A percentile compares a stretch with the other conserved stretches of the same genome.
Conservation (phyloP, 2,797 vertebrate species). For the Sebastes jordani region DNA sequence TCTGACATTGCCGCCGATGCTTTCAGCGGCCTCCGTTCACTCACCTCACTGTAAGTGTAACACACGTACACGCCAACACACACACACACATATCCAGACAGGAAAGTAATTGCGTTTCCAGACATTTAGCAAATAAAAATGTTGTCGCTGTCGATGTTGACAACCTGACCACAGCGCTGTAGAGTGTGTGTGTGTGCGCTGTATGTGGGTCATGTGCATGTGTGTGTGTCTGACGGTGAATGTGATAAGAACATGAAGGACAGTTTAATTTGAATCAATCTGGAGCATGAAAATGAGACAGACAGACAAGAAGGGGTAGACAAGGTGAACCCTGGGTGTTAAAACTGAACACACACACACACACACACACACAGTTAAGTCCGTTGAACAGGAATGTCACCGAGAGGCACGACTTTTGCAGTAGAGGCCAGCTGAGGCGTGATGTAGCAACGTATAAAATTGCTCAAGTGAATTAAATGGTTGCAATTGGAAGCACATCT, state of each 20-base stretch:
- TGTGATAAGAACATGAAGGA: constrained; percentile 74
- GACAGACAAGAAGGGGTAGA: constrained; percentile 66
- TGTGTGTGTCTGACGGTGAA: constrained; percentile 26
- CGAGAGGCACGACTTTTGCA: constrained; percentile 1
- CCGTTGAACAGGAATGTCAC: constrained; percentile 27
- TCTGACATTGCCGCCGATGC: constrained; percentile 96
- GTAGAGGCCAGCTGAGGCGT: constrained; percentile 9
- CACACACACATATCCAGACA: constrained; percentile 21
- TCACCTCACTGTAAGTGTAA: constrained; percentile 95
- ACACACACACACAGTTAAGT: background rate
- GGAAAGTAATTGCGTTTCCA: constrained; percentile 49
- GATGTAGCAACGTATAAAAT: constrained; percentile 34
- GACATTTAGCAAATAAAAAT: constrained; percentile 60
- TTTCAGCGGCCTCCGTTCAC: constrained; percentile 94
- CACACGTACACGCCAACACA: constrained; percentile 11
- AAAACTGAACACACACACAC: constrained; percentile 7
- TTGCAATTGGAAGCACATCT: constrained; percentile 14
- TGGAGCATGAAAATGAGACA: constrained; percentile 70
- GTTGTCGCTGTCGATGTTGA: constrained; percentile 37
- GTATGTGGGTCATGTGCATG: constrained; percentile 16
- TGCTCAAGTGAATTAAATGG: constrained; percentile 40
- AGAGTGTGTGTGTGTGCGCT: background rate
- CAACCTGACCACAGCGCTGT: constrained; percentile 21
- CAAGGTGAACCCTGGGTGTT: constrained; percentile 66
- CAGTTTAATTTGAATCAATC: constrained; percentile 78